Evolutionary conservation across 2,113 vertebrate species (phyloP).

Genomic region (Istiophorus platypterus): DNA sequence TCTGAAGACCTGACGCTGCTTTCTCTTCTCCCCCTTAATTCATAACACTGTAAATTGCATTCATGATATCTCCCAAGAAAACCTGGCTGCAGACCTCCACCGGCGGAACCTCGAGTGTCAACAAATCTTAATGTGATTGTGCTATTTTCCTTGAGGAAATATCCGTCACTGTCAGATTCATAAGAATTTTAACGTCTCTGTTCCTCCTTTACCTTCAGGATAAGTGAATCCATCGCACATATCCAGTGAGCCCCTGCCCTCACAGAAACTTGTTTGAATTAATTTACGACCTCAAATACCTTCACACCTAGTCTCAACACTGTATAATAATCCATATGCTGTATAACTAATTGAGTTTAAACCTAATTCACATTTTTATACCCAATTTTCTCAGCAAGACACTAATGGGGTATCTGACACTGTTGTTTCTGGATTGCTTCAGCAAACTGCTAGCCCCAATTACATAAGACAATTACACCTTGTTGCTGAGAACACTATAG

Average conservation of each 20-base stretch:
- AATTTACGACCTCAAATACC: not conserved
- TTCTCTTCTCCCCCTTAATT: not conserved
- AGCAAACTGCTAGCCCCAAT: constrained; percentile 37
- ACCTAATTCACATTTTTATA: constrained; percentile 33
- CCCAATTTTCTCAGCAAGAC: constrained; percentile 23
- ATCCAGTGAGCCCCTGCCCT: not conserved
- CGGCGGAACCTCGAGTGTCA: not conserved
- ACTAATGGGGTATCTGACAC: constrained; percentile 33
- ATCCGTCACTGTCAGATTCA: not conserved
- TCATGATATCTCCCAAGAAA: not conserved
- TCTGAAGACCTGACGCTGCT: not conserved
- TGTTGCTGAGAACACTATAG: not conserved
- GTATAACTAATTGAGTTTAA: constrained; percentile 6
- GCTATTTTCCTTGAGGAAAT: not conserved
- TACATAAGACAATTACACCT: constrained; percentile 18
- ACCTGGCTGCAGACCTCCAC: not conserved
- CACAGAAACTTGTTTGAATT: not conserved
- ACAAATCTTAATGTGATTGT: not conserved
- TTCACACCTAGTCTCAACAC: not conserved
- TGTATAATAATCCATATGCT: not conserved
- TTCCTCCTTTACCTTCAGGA: not conserved
- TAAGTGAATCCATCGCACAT: not conserved
- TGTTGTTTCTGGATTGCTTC: constrained; percentile 27
- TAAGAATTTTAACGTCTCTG: not conserved
- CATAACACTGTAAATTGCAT: not conserved